A percentile compares a stretch with the other conserved stretches of the same genome.
These are phyloP conservation scores for Corythornis madagascariensis DNA, from an alignment of 2,113 vertebrate species.

Conservation along the genomic window DNA sequence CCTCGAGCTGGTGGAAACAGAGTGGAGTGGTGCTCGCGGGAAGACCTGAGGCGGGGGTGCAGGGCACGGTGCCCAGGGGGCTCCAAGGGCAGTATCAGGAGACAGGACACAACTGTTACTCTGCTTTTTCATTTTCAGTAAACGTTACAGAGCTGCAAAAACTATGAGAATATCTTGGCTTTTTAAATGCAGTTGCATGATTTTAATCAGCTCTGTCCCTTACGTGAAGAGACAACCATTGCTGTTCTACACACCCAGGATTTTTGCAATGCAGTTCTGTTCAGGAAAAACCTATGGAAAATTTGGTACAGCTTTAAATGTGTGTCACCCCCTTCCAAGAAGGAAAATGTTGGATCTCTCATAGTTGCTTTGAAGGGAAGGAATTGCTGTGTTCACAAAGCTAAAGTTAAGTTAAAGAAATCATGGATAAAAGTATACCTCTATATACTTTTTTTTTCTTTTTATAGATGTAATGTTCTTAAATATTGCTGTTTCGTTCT, in stretches of 20 bases:
- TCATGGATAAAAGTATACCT: neutral
- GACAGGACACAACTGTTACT: neutral
- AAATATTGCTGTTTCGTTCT: neutral
- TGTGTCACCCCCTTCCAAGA: neutral
- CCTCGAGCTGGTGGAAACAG: neutral
- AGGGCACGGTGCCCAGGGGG: neutral
- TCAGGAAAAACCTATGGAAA: neutral
- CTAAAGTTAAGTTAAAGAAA: neutral
- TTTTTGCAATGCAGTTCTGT: neutral
- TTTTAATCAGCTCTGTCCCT: neutral
- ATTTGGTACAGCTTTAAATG: neutral
- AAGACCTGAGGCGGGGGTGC: accelerated
- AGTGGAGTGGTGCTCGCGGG: neutral
- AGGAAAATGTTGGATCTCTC: neutral
- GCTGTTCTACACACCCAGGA: neutral
- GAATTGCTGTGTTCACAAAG: neutral
- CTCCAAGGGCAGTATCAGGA: neutral
- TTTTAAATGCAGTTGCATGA: neutral
- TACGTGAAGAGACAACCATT: neutral
- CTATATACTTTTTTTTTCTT: neutral
- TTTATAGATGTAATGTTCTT: neutral
- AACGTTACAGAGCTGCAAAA: neutral
- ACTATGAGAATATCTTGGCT: neutral
- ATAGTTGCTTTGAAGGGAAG: neutral
- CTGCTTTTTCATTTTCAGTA: neutral